These are phyloP conservation scores for Acestrorhynchus altus DNA, from an alignment of 2,797 vertebrate species.

Conservation along the genomic window DNA sequence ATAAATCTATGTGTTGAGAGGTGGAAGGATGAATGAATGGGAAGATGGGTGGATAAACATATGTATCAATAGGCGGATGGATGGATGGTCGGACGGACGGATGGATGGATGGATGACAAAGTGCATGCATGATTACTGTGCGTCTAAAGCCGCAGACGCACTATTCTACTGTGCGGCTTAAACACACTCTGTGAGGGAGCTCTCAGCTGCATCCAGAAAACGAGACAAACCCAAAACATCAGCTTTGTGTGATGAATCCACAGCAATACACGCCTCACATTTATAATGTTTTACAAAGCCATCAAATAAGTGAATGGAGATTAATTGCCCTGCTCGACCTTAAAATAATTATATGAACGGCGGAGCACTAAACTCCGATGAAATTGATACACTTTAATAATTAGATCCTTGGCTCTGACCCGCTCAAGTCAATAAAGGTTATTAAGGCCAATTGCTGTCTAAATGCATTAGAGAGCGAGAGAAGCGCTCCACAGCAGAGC, in stretches of 20 bases:
- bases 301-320: constrained; percentile 87
- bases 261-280: constrained; percentile 78
- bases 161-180: neutral
- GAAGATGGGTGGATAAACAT: too few species aligned
- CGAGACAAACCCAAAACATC: constrained; percentile 25
- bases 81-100: too few species aligned
- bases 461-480: constrained; percentile 81
- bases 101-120: too few species aligned
- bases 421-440: constrained; percentile 92
- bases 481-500: constrained; percentile 72
- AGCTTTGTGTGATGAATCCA: constrained; percentile 72
- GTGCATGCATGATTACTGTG: neutral
- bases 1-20: neutral
- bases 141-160: neutral
- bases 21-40: neutral
- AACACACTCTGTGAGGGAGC: neutral
- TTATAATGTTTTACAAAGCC: constrained; percentile 87
- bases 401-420: constrained; percentile 89
- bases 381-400: constrained; percentile 95
- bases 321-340: constrained; percentile 86
- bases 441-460: constrained; percentile 91
- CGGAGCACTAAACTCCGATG: constrained; percentile 87
- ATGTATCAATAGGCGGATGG: neutral
- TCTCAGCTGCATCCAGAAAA: neutral
- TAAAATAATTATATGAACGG: constrained; percentile 88